Percentiles rank a stretch among this genome's conserved stretches.
phyloP scores from a whole-genome alignment of 2,113 vertebrate genomes.

The Hydropotes inermis region DNA sequence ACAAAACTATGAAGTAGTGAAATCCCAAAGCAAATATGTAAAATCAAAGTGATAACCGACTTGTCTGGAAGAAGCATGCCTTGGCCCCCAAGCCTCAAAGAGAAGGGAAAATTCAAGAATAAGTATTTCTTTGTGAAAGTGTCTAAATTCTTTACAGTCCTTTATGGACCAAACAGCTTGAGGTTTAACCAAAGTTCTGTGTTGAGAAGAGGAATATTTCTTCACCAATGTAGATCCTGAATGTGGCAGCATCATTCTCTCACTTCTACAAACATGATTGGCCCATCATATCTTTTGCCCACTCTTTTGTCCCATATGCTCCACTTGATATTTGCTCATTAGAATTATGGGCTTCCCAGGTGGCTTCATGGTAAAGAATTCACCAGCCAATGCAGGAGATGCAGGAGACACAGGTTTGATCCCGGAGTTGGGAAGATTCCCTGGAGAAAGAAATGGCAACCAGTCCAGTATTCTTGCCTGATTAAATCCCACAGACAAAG shows the following conservation, averaged over 20 bases:
- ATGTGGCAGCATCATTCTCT: not conserved
- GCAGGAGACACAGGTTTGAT: not conserved
- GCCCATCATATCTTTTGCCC: no score
- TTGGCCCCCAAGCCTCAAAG: not conserved
- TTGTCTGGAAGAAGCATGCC: not conserved
- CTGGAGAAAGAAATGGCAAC: not conserved
- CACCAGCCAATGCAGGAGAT: not conserved
- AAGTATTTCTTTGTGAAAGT: not conserved
- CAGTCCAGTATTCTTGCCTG: not conserved
- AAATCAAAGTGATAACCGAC: not conserved
- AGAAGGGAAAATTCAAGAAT: not conserved
- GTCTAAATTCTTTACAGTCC: not conserved
- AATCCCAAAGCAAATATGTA: not conserved
- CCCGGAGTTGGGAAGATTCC: not conserved
- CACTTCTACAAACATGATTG: not conserved
- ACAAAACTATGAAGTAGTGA: not conserved
- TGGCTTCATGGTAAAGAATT: not conserved
- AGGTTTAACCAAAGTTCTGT: not conserved
- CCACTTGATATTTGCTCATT: not conserved
- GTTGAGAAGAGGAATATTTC: not conserved
- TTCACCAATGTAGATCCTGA: not conserved
- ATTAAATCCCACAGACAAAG: not conserved
- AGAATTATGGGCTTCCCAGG: not conserved
- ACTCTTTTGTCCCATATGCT: not conserved
- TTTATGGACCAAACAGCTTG: not conserved